Percentiles rank a stretch among this genome's conserved stretches.
Evolutionary conservation across 2,113 vertebrate genomes (phyloP).

Genomic region (Aptenodytes patagonicus): DNA sequence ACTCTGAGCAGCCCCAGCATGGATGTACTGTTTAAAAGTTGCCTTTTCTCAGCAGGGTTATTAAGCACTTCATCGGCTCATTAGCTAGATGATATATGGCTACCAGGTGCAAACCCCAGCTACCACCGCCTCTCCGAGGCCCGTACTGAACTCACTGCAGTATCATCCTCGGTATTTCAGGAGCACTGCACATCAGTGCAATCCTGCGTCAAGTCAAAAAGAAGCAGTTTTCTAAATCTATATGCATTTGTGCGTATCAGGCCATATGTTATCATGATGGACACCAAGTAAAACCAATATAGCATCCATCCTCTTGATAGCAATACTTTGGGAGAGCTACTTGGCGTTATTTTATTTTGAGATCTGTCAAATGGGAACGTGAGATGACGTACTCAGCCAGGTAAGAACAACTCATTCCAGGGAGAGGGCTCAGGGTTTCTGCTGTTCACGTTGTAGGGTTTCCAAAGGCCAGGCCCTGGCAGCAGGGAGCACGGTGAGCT

Average conservation of each 20-base stretch:
- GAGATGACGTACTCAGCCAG: not conserved
- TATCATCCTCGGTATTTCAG: not conserved
- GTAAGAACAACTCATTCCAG: too few species aligned
- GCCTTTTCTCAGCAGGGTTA: slow-evolving; percentile 53
- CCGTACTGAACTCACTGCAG: not conserved
- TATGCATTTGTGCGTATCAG: too few species aligned
- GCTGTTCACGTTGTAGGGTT: not conserved
- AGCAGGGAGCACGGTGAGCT: not conserved
- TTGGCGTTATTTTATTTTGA: not conserved
- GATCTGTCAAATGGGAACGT: not conserved
- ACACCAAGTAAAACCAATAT: not conserved
- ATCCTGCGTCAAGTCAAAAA: not conserved
- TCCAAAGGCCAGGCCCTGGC: not conserved
- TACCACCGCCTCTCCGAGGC: not conserved
- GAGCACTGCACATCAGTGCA: too few species aligned
- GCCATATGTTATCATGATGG: not conserved
- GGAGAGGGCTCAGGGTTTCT: not conserved
- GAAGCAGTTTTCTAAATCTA: not conserved
- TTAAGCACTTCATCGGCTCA: slow-evolving; percentile 61
- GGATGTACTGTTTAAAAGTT: not conserved
- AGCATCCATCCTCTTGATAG: not conserved
- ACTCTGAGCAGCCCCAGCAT: not conserved
- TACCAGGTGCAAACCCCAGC: slow-evolving; percentile 51
- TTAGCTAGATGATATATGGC: slow-evolving; percentile 46
- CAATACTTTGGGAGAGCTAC: not conserved